Evolutionary conservation across 2,113 vertebrate genomes (phyloP).

Genomic region (Okapia johnstoni): DNA sequence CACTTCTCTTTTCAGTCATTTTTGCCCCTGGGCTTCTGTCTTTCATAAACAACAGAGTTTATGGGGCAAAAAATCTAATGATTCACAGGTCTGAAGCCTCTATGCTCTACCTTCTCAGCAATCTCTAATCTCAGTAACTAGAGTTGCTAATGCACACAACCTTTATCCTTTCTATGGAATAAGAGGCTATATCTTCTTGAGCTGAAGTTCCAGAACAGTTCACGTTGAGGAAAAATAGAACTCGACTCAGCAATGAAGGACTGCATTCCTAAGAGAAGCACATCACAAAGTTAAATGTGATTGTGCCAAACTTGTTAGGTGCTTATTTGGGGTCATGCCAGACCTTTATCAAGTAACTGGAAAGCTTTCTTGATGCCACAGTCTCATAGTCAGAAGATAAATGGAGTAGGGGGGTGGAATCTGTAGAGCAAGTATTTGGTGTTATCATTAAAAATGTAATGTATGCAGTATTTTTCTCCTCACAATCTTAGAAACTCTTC

Average conservation of each 20-base stretch:
- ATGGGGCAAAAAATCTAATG: background rate
- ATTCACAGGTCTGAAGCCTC: background rate
- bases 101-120: background rate
- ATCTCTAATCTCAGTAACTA: background rate
- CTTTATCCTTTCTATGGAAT: background rate
- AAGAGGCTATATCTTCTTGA: background rate
- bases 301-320: background rate
- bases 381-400: background rate
- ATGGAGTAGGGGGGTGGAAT: background rate
- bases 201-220: background rate
- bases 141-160: background rate
- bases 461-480: background rate
- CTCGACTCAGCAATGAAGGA: background rate
- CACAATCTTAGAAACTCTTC: background rate
- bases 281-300: background rate
- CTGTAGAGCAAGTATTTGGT: background rate
- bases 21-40: background rate
- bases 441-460: background rate
- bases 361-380: conserved; percentile 19
- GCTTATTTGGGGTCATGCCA: background rate
- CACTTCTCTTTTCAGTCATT: background rate
- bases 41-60: background rate
- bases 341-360: conserved; percentile 35
- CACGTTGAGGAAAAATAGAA: background rate
- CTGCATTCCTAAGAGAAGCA: background rate